A percentile compares a stretch with the other conserved stretches of the same genome.
These are phyloP conservation scores for Adoxophyes honmai DNA, from an alignment of 1,140 invertebrate species.

Conservation along the genomic window DNA sequence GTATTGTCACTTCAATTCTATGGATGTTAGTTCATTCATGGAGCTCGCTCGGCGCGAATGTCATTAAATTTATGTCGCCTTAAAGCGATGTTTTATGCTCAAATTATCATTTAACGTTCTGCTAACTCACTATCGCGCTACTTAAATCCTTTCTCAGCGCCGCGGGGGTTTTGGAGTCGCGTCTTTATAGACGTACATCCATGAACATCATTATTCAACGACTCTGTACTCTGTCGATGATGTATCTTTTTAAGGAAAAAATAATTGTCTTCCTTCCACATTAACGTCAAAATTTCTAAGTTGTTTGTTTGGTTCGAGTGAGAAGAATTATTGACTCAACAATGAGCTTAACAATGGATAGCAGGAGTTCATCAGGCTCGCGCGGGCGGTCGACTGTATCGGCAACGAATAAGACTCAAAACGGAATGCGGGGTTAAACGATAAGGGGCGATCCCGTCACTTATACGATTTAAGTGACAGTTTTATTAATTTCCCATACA, in stretches of 20 bases:
- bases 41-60: constrained; percentile 27
- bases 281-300: constrained; percentile 69
- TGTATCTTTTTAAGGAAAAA: constrained; percentile 25
- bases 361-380: constrained; percentile 33
- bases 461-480: constrained; percentile 82
- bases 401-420: constrained; percentile 31
- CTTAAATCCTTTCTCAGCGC: constrained; percentile 3
- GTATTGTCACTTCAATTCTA: constrained; percentile 68
- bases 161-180: background rate
- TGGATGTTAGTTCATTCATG: constrained; percentile 67
- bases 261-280: constrained; percentile 28
- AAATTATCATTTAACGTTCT: constrained; percentile 27
- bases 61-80: constrained; percentile 57
- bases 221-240: too few species aligned
- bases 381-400: constrained; percentile 31
- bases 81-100: constrained; percentile 35
- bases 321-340: constrained; percentile 71
- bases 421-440: constrained; percentile 25
- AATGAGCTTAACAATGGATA: constrained; percentile 61
- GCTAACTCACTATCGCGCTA: constrained; percentile 1
- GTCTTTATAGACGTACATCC: background rate
- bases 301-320: constrained; percentile 51
- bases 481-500: constrained; percentile 85
- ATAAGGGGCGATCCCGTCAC: constrained; percentile 59
- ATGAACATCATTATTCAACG: too few species aligned